Evolutionary conservation across 2,888 invertebrate genomes (phyloP).

Genomic region (Apodemia hepburni): DNA sequence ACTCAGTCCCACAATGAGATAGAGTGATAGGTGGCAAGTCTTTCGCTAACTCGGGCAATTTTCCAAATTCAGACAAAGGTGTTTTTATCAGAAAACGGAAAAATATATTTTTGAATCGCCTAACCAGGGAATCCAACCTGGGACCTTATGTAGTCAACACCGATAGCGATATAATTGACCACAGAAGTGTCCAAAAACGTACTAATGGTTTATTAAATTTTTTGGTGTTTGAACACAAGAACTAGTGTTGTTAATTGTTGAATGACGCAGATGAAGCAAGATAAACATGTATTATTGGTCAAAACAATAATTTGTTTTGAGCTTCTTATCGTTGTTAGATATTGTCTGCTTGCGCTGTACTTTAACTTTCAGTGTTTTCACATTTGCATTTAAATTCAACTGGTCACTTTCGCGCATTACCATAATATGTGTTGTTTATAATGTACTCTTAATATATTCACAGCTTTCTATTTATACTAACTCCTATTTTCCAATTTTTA

Average conservation of each 20-base stretch:
- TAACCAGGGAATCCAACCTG: too few species aligned
- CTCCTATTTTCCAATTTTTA: background rate
- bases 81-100: too few species aligned
- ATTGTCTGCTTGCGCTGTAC: background rate
- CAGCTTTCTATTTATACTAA: background rate
- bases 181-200: too few species aligned
- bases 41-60: too few species aligned
- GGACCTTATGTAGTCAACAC: too few species aligned
- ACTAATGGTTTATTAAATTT: background rate
- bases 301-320: background rate
- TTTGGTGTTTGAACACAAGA: background rate
- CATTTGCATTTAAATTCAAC: background rate
- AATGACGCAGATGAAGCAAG: background rate
- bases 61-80: too few species aligned
- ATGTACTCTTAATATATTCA: background rate
- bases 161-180: too few species aligned
- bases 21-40: too few species aligned
- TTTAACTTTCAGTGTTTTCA: conserved; percentile 1
- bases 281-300: background rate
- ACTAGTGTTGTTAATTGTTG: background rate
- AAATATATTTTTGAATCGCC: too few species aligned
- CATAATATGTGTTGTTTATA: conserved; percentile 2
- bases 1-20: too few species aligned
- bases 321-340: background rate
- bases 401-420: background rate